Conservation (phyloP, 2,113 vertebrate species). For the Marmota flaviventris region DNA sequence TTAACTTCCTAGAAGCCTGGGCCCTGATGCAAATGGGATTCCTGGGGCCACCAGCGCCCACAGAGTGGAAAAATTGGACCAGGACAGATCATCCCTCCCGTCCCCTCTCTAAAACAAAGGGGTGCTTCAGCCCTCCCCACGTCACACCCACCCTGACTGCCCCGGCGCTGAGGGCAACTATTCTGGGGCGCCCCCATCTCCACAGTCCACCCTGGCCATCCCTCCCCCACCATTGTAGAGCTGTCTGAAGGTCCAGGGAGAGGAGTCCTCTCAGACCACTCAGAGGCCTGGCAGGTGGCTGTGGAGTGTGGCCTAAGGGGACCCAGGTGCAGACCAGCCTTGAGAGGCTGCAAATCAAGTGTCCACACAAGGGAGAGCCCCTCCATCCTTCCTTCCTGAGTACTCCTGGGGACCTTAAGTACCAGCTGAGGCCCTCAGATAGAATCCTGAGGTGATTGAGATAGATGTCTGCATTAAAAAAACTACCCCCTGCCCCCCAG, state of each 20-base stretch:
- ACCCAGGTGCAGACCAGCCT: neutral
- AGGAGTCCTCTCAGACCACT: neutral
- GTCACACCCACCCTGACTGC: too few relatives aligned
- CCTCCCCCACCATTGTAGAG: too few relatives aligned
- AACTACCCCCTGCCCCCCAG: too few relatives aligned
- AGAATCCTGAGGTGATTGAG: neutral
- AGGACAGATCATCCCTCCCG: neutral
- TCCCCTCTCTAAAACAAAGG: constrained; percentile 19
- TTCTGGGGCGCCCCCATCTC: neutral
- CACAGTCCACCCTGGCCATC: neutral
- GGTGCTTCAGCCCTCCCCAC: neutral
- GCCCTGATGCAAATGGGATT: constrained; percentile 41
- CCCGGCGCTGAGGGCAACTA: too few relatives aligned
- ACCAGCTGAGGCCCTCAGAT: neutral
- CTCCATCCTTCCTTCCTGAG: neutral
- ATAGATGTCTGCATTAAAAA: neutral
- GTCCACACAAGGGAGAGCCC: neutral
- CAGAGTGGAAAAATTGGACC: too few relatives aligned
- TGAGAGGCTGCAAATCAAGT: neutral
- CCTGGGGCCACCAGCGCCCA: neutral
- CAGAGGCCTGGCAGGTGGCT: neutral
- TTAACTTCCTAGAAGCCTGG: constrained; percentile 43
- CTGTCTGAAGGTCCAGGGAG: neutral
- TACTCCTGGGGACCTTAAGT: neutral
- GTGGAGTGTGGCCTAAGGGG: neutral